Base-by-base conservation (phyloP, 2,797 vertebrate genomes). In the Falco cherrug region DNA sequence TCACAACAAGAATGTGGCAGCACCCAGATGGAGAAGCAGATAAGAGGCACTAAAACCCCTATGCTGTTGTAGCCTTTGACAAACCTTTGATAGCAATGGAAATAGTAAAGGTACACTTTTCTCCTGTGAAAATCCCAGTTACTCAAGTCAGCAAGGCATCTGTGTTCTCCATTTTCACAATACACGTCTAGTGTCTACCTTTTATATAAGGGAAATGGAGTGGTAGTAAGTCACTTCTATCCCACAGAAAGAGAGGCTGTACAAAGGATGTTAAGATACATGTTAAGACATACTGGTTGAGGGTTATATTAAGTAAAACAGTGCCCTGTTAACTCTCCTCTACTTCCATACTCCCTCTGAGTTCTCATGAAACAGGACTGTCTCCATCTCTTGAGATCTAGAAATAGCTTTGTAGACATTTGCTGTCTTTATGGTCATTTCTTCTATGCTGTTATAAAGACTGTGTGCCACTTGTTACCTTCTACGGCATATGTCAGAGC, bases 151-250 rank as follows among this genome's bases (percentile, higher is more conserved):
- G 48, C 26, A 56, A 73, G 21, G 7, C 48, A 48, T 8, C 56
- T 45, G 16, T 25, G 24, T 16, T 41, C 18, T 63, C 37, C 45
- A n/a, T 61, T 54, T 50, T 91, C 39, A 69, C n/a, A 74, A 22
- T 25, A 12, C 0, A 0, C 7, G 13, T 35, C 56, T 65, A 22
- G 0, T 9, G 13, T 35, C 56, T 65, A 22, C 50, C 21, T 78
- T 89, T 47, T 35, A 6, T 21, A 15, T 15, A 54, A n/a, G 26
- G 82, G 47, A 53, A 93, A 50, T 16, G 3, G 5, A 73, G 39
- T 14, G 19, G n/a, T 24, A 74, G 13, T 17, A 71, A 73, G 31
- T 37, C 7, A 31, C 59, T 64, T 83, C 64, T 45, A 22, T 35
- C 15, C 12, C 43, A 86, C 16, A 85, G 33, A 39, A 59, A 67